Conservation (phyloP, 37 sponge, comb jelly and placozoan species). For the Petrosia ficiformis region DNA sequence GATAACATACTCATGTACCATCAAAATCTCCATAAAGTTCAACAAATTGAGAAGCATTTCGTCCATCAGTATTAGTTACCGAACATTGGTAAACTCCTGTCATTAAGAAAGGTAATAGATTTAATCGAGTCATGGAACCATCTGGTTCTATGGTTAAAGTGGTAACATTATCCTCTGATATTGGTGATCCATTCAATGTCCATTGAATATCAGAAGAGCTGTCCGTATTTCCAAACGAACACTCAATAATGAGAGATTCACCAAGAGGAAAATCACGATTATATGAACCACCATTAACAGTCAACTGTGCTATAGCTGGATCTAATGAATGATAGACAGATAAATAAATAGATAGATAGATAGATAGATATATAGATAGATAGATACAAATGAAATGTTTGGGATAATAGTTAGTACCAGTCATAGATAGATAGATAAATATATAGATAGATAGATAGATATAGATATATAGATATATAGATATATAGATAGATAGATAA, state of each 20-base stretch:
- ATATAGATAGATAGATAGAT: too few species aligned
- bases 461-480: too few species aligned
- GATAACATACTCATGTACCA: slow-evolving; percentile 1
- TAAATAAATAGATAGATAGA: too few species aligned
- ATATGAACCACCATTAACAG: background rate
- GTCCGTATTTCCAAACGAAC: background rate
- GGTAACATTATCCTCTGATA: background rate
- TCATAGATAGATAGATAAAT: too few species aligned
- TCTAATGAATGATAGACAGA: too few species aligned
- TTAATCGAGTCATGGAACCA: background rate
- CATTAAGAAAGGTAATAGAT: background rate
- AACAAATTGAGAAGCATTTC: background rate
- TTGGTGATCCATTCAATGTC: background rate
- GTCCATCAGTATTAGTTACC: background rate
- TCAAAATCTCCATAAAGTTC: background rate
- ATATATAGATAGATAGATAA: too few species aligned
- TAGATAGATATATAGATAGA: too few species aligned
- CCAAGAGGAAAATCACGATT: background rate
- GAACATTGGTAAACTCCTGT: background rate
- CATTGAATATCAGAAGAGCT: background rate
- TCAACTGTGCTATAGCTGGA: background rate
- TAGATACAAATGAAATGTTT: too few species aligned
- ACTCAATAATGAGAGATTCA: background rate
- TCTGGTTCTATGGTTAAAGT: too few species aligned
- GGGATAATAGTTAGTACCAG: too few species aligned